Evolutionary conservation across 2,888 invertebrate species (phyloP), one percentile per base, ranked within the genome.

Genomic region (Lasiommata megera): DNA sequence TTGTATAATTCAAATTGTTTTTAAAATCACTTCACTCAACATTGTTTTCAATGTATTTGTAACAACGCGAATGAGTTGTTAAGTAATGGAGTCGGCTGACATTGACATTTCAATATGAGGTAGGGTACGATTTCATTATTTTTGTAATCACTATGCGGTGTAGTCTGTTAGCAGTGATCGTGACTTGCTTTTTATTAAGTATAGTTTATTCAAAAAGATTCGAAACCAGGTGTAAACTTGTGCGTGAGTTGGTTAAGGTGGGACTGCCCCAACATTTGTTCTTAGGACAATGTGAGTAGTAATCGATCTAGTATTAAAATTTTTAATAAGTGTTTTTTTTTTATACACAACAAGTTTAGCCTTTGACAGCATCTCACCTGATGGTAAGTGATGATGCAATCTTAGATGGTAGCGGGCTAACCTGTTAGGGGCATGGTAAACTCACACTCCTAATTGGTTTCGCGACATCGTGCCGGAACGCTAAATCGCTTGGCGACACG

Each of bases 241-340:
- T 79, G 1, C 76, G 85, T 2, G 85, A 87, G 43, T 61, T 85
- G 50, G 58, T 87, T 0, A 78, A 67, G 65, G 72, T 76, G 31
- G 84, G 84, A 46, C 65, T 81, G 17, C 77, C 81, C 0, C 78
- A 76, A 60, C 79, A 85, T 56, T 61, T 77, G 34, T 86, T 84
- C 61, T 72, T 88, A 41, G 88, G 84, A 61, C 83, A 84, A 62
- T 88, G 88, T 88, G 62, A 84, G 86, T 82, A 41, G 34, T 29
- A 3, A 37, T 3, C n/a, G 11, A 41, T 23, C 23, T n/a, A n/a
- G n/a, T n/a, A n/a, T n/a, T n/a, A n/a, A n/a, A n/a, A n/a, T n/a
- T n/a, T n/a, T n/a, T n/a, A n/a, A n/a, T n/a, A n/a, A n/a, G n/a
- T n/a, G n/a, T n/a, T n/a, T n/a, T n/a, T n/a, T n/a, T n/a, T n/a